These are phyloP conservation scores for Trimorus sp. DNA, from an alignment of 2,888 invertebrate genomes.

Conservation along the genomic window DNA sequence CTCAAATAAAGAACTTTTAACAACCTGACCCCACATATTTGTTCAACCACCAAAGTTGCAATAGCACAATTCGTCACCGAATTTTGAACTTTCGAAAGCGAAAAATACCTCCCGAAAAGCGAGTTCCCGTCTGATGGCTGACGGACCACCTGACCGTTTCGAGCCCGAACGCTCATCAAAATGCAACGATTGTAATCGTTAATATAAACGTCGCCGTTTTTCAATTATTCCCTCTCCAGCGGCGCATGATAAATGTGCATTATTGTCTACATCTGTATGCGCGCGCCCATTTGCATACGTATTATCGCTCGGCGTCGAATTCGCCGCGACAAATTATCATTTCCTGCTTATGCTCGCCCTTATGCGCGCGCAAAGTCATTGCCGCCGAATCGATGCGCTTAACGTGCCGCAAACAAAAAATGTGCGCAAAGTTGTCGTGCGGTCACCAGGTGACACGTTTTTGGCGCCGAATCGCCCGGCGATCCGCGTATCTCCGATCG, in stretches of 20 bases:
- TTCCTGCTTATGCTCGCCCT: conserved; percentile 60
- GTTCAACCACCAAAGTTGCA: too few relatives aligned
- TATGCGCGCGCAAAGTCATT: conserved; percentile 56
- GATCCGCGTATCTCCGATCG: conserved; percentile 54
- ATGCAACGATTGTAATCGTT: conserved; percentile 16
- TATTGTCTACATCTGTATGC: conserved; percentile 32
- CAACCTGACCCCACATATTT: too few relatives aligned
- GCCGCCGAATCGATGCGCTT: conserved; percentile 45
- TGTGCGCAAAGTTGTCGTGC: conserved; percentile 34
- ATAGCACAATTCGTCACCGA: too few relatives aligned
- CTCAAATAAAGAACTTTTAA: too few relatives aligned
- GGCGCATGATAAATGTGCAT: conserved; percentile 28
- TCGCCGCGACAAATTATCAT: conserved; percentile 64
- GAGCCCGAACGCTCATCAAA: conserved; percentile 27
- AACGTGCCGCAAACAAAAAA: conserved; percentile 43
- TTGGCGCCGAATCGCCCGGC: conserved; percentile 37
- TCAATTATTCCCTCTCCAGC: conserved; percentile 18
- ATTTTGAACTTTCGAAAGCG: too few relatives aligned
- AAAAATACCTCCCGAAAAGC: neutral
- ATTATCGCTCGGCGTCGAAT: conserved; percentile 50
- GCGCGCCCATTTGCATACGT: conserved; percentile 39
- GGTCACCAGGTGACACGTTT: conserved; percentile 59
- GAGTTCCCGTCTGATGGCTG: neutral
- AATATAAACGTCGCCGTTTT: conserved; percentile 30
- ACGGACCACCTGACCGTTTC: neutral